These are phyloP conservation scores for Australoheros facetus DNA, from an alignment of 2,797 vertebrate species.

Conservation along the genomic window DNA sequence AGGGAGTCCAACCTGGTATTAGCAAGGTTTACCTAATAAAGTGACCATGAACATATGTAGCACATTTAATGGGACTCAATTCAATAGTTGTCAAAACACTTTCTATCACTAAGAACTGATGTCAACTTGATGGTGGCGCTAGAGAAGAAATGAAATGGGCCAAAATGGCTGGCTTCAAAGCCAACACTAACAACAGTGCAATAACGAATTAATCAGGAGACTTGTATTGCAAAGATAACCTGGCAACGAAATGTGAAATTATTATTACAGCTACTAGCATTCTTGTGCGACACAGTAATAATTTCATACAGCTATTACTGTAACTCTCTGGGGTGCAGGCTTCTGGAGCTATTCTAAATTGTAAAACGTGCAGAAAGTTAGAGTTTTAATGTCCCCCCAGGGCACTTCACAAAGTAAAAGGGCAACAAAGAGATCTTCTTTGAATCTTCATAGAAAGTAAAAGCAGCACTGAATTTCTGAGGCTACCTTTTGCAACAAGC, in stretches of 20 bases:
- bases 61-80: neutral
- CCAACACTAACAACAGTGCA: neutral
- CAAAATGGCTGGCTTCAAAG: neutral
- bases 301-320: conserved; percentile 28
- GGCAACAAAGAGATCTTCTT: conserved; percentile 52
- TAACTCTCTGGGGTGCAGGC: conserved; percentile 34
- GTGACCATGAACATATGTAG: neutral
- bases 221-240: neutral
- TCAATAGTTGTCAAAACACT: neutral
- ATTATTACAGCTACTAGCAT: neutral
- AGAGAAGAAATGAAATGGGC: neutral
- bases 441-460: conserved; percentile 63
- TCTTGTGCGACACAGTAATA: conserved; percentile 4
- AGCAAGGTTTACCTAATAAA: neutral
- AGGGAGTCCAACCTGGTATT: neutral
- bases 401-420: conserved; percentile 50
- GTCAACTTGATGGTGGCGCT: neutral
- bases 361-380: conserved; percentile 43
- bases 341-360: conserved; percentile 47
- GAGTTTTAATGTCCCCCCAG: conserved; percentile 32
- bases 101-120: neutral
- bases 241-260: conserved; percentile 1
- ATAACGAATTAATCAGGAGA: neutral
- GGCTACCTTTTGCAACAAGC: conserved; percentile 52
- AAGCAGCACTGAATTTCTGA: conserved; percentile 57